phyloP scores from a whole-genome alignment of 2,888 invertebrate genomes.

The Acleris sparsana region DNA sequence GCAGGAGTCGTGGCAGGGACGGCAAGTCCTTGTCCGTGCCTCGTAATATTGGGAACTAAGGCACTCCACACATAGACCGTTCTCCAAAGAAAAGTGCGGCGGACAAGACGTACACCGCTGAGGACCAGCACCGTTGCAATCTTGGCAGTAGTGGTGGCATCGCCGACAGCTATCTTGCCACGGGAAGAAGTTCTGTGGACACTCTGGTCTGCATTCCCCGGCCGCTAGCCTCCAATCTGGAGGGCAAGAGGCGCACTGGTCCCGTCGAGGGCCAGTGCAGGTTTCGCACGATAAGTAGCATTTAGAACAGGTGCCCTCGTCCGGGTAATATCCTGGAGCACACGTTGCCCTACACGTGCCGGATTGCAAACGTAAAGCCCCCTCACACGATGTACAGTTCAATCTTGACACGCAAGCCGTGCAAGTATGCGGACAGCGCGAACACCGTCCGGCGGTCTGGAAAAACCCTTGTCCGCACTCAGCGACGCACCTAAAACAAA shows the following conservation, averaged over 20 bases:
- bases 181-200: conserved; percentile 92
- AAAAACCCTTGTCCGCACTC: conserved; percentile 91
- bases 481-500: conserved; percentile 86
- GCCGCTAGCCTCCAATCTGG: conserved; percentile 91
- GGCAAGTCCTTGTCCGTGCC: conserved; percentile 86
- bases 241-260: conserved; percentile 93
- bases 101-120: conserved; percentile 89
- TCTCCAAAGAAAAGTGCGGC: conserved; percentile 87
- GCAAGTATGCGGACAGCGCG: conserved; percentile 91
- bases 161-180: conserved; percentile 92
- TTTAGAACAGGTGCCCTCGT: conserved; percentile 91
- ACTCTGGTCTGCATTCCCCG: conserved; percentile 92
- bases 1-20: conserved; percentile 87
- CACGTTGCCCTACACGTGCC: conserved; percentile 92
- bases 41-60: conserved; percentile 90
- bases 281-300: conserved; percentile 94
- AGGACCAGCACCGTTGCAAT: conserved; percentile 92
- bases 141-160: conserved; percentile 94
- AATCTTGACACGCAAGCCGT: conserved; percentile 89
- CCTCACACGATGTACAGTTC: conserved; percentile 91
- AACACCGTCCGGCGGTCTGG: conserved; percentile 89
- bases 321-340: conserved; percentile 92
- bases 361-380: conserved; percentile 90
- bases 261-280: conserved; percentile 91
- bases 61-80: conserved; percentile 89